A percentile compares a stretch with the other conserved stretches of the same genome.
Evolutionary conservation across 2,888 invertebrate genomes (phyloP).

Genomic region (Morpho achilles): DNA sequence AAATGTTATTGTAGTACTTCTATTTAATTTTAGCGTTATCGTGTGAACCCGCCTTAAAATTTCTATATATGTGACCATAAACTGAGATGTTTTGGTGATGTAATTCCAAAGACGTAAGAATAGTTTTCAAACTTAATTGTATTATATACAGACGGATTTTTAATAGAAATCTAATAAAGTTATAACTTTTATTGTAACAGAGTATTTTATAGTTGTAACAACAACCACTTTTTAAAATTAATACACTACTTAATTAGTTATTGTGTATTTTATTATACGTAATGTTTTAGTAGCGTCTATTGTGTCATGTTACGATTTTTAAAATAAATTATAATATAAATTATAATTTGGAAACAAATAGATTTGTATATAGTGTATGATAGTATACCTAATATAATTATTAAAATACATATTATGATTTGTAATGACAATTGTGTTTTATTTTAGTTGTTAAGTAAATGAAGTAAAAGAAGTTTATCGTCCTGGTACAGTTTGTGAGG

Average conservation of each 20-base stretch:
- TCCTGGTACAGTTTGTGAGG: no score
- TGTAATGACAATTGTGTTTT: constrained; percentile 36
- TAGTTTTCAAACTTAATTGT: constrained; percentile 66
- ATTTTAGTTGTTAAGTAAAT: constrained; percentile 4
- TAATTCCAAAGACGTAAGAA: constrained; percentile 77
- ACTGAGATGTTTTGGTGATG: constrained; percentile 75
- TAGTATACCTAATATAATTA: constrained; percentile 62
- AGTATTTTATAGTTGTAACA: constrained; percentile 24
- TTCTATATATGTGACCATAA: constrained; percentile 71
- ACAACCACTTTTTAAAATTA: constrained; percentile 30
- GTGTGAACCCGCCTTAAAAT: constrained; percentile 68
- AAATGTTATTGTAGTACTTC: constrained; percentile 26
- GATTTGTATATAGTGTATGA: constrained; percentile 68
- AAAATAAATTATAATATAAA: constrained; percentile 32
- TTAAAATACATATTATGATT: constrained; percentile 44
- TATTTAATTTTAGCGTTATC: constrained; percentile 39
- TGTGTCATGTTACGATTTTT: constrained; percentile 34
- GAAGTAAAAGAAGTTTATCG: no score
- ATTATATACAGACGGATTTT: constrained; percentile 43
- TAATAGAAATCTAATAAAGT: constrained; percentile 22
- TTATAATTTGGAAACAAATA: constrained; percentile 32
- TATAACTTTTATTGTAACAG: constrained; percentile 19
- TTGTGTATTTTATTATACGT: constrained; percentile 26
- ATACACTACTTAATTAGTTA: constrained; percentile 25
- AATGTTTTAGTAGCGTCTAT: constrained; percentile 24